Evolutionary conservation across 2,113 vertebrate genomes (phyloP), one percentile per base, ranked within the genome.

Genomic region (Mormoops blainvillei): DNA sequence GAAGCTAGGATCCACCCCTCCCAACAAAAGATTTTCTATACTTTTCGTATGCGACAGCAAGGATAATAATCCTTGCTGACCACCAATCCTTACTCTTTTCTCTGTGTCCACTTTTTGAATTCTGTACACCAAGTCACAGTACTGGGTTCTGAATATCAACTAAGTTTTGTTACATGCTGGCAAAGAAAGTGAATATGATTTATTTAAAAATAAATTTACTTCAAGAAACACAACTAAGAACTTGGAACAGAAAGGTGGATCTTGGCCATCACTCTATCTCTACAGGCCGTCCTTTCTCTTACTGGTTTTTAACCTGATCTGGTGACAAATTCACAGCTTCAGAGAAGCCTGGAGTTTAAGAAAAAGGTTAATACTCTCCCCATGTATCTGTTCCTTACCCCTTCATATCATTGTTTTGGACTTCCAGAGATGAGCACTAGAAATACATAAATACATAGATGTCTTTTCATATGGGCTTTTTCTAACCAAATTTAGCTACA

Each of bases 401-500:
- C 10, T 52, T 95, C 71, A 68, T 91, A 88, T 91, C 77, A 70
- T 91, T 68, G 77, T 84, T 95, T 93, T 76, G 96, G 91, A 74
- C 95, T 96, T 97, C 94, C 88, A 76, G 77, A 92, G 95, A 97
- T 91, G 81, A 95, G 81, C 94, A 95, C 95, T 94, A 96, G 92
- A 94, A 96, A 95, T 87, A 94, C 73, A 83, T 86, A 92, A 96
- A 98, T 96, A 97, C 88, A 94, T 92, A 96, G 96, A 97, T 91
- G 82, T 95, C 94, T 98, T 97, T 97, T 97, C 96, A 97, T 96
- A 92, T 93, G 88, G 94, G 45, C 91, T 94, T 97, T 96, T 97
- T 93, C 73, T 78, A 97, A 95, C 90, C 95, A 80, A 96, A 97
- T 98, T 97, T 97, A 98, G 96, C 86, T 97, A 38, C 77, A 97